Evolutionary conservation across 1,140 invertebrate genomes (phyloP).

Genomic region (Coptotermes formosanus): DNA sequence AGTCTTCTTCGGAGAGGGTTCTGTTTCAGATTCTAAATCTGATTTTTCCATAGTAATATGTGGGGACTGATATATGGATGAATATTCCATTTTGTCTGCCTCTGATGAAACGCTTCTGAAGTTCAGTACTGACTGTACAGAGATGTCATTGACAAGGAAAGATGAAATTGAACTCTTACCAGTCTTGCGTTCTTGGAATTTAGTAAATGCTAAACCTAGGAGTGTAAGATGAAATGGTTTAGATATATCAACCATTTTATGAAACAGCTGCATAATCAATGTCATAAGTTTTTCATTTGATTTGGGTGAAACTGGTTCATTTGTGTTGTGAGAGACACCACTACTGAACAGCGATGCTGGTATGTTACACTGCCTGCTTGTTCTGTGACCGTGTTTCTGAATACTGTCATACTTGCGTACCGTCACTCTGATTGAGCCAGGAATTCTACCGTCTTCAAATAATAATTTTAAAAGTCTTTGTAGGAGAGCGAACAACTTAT

Average conservation of each 20-base stretch:
- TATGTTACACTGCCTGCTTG: slow-evolving; percentile 69
- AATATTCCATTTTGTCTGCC: slow-evolving; percentile 28
- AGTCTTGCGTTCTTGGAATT: slow-evolving; percentile 67
- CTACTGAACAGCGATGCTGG: slow-evolving; percentile 43
- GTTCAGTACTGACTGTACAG: slow-evolving; percentile 66
- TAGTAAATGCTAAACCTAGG: slow-evolving; percentile 73
- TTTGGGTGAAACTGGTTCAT: slow-evolving; percentile 39
- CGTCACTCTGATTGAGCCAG: slow-evolving; percentile 68
- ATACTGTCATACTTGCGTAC: slow-evolving; percentile 64
- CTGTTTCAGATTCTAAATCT: slow-evolving; percentile 59
- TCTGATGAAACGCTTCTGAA: slow-evolving; percentile 46
- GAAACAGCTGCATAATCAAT: slow-evolving; percentile 72
- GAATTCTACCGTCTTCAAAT: slow-evolving; percentile 71
- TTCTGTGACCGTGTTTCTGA: slow-evolving; percentile 60
- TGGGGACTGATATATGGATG: not conserved
- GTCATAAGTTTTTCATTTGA: slow-evolving; percentile 64
- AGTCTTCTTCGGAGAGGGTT: slow-evolving; percentile 68
- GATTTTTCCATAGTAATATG: slow-evolving; percentile 44
- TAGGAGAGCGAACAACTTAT: slow-evolving; percentile 63
- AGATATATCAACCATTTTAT: slow-evolving; percentile 66
- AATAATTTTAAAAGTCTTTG: slow-evolving; percentile 67
- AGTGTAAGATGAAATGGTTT: slow-evolving; percentile 76
- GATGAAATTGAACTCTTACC: slow-evolving; percentile 65
- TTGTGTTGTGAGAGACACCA: not conserved
- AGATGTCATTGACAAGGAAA: slow-evolving; percentile 67